These are phyloP conservation scores for Ctena decussata DNA, from an alignment of 2,888 invertebrate species.

Conservation along the genomic window DNA sequence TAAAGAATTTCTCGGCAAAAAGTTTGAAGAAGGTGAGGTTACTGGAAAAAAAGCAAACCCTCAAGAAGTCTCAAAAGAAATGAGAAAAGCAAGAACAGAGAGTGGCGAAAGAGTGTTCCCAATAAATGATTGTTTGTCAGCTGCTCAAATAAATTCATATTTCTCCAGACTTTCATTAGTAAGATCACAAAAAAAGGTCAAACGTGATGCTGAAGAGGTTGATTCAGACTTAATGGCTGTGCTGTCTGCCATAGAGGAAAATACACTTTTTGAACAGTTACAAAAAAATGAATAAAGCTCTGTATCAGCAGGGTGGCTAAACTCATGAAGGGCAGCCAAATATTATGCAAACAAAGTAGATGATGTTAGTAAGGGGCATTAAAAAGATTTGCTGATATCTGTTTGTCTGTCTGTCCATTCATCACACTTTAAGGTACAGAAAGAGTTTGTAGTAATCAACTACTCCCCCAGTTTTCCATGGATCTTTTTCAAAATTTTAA, in stretches of 20 bases:
- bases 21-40: not conserved
- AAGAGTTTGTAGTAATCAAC: no score
- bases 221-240: not conserved
- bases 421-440: no score
- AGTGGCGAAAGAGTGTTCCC: not conserved
- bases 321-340: no score
- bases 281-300: not conserved
- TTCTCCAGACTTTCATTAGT: not conserved
- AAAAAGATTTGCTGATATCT: no score
- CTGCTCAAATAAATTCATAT: not conserved
- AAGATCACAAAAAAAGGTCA: not conserved
- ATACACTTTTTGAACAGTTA: not conserved
- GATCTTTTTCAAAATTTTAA: no score
- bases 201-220: not conserved
- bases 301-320: no score
- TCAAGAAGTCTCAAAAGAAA: not conserved
- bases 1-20: not conserved
- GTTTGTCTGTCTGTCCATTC: no score
- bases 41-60: not conserved
- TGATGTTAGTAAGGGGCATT: no score
- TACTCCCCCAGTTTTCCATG: no score
- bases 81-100: not conserved
- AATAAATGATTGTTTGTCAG: not conserved
- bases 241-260: not conserved
- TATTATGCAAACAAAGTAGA: no score